phyloP scores from a whole-genome alignment of 2,797 vertebrate genomes.

The Cyclura pinguis region DNA sequence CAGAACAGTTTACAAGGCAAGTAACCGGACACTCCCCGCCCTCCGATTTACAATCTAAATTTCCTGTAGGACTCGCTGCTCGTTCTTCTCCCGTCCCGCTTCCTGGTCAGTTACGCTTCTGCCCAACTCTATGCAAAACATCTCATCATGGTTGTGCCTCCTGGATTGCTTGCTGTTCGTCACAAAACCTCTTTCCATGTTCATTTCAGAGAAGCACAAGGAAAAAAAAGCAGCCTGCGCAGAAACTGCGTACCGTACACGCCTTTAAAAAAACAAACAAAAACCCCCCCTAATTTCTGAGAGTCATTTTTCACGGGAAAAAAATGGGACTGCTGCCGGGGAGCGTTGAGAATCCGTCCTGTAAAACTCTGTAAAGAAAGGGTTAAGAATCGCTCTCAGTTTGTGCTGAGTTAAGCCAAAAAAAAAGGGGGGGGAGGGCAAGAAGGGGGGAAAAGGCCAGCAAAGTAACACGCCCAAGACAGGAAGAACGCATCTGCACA shows the following conservation, averaged over 20 bases:
- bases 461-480: neutral
- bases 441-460: too few species aligned
- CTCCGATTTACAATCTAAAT: too few species aligned
- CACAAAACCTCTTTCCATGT: neutral
- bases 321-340: neutral
- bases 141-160: neutral
- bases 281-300: neutral
- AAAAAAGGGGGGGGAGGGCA: neutral
- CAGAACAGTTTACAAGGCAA: too few species aligned
- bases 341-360: neutral
- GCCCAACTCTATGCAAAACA: neutral
- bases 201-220: neutral
- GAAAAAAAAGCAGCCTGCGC: neutral
- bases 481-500: too few species aligned
- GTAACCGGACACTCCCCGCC: too few species aligned
- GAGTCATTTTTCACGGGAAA: neutral
- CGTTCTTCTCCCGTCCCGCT: too few species aligned
- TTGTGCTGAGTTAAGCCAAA: conserved; percentile 51
- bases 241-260: neutral
- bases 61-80: too few species aligned
- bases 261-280: too few species aligned
- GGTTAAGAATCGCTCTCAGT: conserved; percentile 51
- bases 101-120: neutral
- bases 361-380: neutral
- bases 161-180: neutral